phyloP scores from a whole-genome alignment of 2,888 invertebrate species.

The Synergus laeviventris region DNA sequence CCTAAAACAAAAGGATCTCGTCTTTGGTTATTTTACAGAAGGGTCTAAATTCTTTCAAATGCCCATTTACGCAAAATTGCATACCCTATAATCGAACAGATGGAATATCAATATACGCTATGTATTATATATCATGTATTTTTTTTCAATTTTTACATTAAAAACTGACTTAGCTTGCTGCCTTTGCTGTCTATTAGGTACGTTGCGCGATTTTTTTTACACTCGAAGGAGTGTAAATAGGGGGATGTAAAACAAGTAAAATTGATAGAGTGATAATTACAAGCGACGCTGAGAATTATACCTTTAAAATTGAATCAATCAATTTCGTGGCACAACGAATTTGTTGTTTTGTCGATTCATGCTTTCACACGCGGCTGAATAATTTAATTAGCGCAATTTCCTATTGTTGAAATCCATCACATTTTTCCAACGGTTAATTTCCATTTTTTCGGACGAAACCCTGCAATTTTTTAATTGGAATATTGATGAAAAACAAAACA shows the following conservation, averaged over 20 bases:
- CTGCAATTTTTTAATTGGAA: neutral
- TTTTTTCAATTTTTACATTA: conserved; percentile 21
- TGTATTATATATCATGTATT: conserved; percentile 12
- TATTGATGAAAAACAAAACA: neutral
- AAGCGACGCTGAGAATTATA: conserved; percentile 20
- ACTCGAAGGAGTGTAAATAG: conserved; percentile 19
- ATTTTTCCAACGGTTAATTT: conserved; percentile 5
- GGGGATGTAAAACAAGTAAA: neutral
- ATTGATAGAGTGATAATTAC: neutral
- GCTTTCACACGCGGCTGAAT: conserved; percentile 42
- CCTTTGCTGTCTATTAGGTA: conserved; percentile 37
- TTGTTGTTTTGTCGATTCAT: conserved; percentile 36
- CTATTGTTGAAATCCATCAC: neutral
- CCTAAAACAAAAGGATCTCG: neutral
- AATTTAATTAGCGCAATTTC: conserved; percentile 46
- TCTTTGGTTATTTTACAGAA: conserved; percentile 1
- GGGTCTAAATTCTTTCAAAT: neutral
- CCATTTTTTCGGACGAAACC: conserved; percentile 15
- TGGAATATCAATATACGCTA: conserved; percentile 27
- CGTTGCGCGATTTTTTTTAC: conserved; percentile 35
- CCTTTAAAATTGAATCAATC: conserved; percentile 29
- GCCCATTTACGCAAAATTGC: conserved; percentile 23
- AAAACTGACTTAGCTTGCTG: conserved; percentile 37
- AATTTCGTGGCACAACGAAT: conserved; percentile 31
- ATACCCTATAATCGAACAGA: conserved; percentile 27